These are phyloP conservation scores for Leptarthrus brevirostris DNA, from an alignment of 2,888 invertebrate genomes.

Conservation along the genomic window DNA sequence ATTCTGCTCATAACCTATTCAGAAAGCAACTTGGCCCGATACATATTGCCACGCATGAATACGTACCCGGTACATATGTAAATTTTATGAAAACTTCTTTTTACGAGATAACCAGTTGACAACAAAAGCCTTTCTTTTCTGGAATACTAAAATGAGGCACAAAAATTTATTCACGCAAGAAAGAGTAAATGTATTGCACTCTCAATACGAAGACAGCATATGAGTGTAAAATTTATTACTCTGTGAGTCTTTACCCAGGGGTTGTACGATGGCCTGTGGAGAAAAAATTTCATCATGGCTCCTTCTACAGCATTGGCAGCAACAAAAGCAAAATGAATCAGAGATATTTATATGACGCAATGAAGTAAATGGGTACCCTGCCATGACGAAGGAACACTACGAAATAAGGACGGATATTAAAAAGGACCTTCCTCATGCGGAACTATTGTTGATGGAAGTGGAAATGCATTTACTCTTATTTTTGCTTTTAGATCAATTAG, in stretches of 20 bases:
- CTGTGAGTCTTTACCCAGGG: background rate
- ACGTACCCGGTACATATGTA: slow-evolving; percentile 23
- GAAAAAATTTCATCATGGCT: background rate
- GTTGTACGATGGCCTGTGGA: background rate
- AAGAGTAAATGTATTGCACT: slow-evolving; percentile 44
- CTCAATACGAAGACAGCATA: slow-evolving; percentile 27
- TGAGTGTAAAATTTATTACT: slow-evolving; percentile 47
- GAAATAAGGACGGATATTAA: background rate
- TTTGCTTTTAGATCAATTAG: slow-evolving; percentile 11
- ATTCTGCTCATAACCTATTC: slow-evolving; percentile 35
- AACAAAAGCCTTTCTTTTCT: slow-evolving; percentile 34
- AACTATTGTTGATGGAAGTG: background rate
- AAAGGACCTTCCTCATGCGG: background rate
- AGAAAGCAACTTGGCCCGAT: slow-evolving; percentile 14
- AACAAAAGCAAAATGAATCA: slow-evolving; percentile 7
- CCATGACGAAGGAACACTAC: background rate
- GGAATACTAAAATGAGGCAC: slow-evolving; percentile 35
- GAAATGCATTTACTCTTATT: background rate
- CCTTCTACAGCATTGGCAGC: background rate
- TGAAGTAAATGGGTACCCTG: slow-evolving; percentile 18
- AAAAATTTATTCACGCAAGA: slow-evolving; percentile 40
- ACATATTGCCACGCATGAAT: slow-evolving; percentile 17
- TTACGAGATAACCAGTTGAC: slow-evolving; percentile 36
- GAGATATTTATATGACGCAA: slow-evolving; percentile 8
- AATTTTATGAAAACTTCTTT: slow-evolving; percentile 40